Evolutionary conservation across 2,888 invertebrate genomes (phyloP), one percentile per base, ranked within the genome.

Genomic region (Drosophila flavopinicola): DNA sequence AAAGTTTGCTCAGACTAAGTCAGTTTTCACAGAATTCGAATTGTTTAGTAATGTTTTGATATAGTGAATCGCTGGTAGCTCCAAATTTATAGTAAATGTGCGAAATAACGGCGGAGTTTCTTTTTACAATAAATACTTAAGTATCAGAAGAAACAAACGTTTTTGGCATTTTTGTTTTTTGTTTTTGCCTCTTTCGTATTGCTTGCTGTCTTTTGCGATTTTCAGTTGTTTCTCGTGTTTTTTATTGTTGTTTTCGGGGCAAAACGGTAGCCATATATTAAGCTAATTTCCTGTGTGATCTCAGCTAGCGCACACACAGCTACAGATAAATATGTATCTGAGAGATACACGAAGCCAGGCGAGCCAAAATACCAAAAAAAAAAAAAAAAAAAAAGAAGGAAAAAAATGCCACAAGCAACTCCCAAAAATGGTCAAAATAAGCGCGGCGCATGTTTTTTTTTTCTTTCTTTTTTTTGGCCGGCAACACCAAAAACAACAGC

Each of bases 221-320:
- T 57, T 35, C 15, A 27, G 33, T 54, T 61, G 20, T 38, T 53
- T 38, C 20, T 47, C 9, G 30, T 25, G n/a, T 32, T 47, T 37
- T 30, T 54, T 71, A 13, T 39, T 54, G 49, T 44, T 56, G 30
- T 37, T 54, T 60, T 59, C 23, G 48, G 48, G 52, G 24, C 32
- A 45, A 66, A 51, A 64, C 64, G 59, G 45, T 60, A 64, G 61
- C 72, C 63, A 69, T 65, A 65, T 64, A 60, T 76, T 57, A 63
- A 67, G 67, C 63, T 65, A 65, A 82, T 78, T 79, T 85, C 85
- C 85, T 78, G 76, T 83, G 79, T 78, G 83, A 79, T 83, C 83
- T 79, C 79, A 79, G 70, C 48, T 39, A 51, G 27, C 37, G 23
- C 29, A 15, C 56, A 35, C 24, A 48, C 23, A 58, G 4, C 44